These are phyloP conservation scores for Paralinhomoeus sp. DNA, from an alignment of 2,888 invertebrate species.

Conservation along the genomic window DNA sequence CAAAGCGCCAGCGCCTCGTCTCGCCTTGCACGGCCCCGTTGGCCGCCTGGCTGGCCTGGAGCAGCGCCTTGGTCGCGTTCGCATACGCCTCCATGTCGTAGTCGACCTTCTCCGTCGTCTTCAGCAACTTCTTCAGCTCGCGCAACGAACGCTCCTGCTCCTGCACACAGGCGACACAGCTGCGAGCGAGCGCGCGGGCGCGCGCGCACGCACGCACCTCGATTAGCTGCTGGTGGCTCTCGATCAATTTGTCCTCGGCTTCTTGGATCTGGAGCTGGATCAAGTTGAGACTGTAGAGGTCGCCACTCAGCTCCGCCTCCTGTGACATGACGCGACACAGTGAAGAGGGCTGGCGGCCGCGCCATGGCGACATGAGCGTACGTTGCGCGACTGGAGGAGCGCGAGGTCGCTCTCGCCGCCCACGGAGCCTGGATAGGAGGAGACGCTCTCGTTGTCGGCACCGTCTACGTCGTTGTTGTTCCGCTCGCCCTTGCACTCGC, in stretches of 20 bases:
- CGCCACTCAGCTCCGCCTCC: conserved; percentile 3
- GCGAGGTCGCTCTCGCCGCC: conserved; percentile 3
- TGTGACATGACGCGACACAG: not conserved
- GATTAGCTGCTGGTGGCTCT: conserved; percentile 1
- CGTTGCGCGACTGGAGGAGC: conserved; percentile 6
- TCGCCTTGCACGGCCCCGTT: no score
- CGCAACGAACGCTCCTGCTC: not conserved
- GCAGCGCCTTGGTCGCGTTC: no score
- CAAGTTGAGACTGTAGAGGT: conserved; percentile 4
- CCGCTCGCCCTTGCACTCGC: not conserved
- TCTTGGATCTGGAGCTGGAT: conserved; percentile 4
- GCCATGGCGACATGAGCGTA: not conserved
- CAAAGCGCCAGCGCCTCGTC: no score
- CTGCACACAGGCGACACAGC: not conserved
- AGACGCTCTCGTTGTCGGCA: not conserved
- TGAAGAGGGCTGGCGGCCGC: no score
- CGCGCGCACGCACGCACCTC: not conserved
- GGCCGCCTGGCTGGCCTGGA: no score
- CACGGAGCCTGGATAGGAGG: not conserved
- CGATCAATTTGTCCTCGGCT: conserved; percentile 3
- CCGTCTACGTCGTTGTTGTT: not conserved
- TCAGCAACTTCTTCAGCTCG: not conserved
- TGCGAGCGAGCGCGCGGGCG: no score
- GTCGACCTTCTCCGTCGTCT: conserved; percentile 5
- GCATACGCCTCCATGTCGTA: conserved; percentile 4